These are phyloP conservation scores for Pelecanoides urinatrix DNA, from an alignment of 2,113 vertebrate genomes.

Conservation along the genomic window DNA sequence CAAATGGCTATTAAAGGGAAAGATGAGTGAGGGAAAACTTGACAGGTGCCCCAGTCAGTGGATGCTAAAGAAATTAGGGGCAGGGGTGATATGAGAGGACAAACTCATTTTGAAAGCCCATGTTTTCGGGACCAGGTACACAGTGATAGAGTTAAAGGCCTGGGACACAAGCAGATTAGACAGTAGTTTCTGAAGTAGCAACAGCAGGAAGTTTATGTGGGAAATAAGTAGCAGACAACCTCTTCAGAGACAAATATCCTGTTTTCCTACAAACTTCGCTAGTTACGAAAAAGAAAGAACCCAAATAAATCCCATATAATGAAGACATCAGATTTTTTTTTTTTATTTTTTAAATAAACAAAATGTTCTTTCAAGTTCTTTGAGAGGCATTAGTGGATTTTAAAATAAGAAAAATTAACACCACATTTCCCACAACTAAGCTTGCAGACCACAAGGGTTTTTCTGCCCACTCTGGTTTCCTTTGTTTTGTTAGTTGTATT, in stretches of 20 bases:
- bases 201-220: constrained; percentile 47
- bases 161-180: neutral
- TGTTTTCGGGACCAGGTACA: neutral
- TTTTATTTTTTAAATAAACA: constrained; percentile 34
- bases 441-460: constrained; percentile 20
- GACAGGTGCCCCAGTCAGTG: neutral
- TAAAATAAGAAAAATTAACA: constrained; percentile 57
- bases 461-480: constrained; percentile 38
- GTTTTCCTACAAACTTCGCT: constrained; percentile 43
- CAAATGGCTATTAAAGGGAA: neutral
- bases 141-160: neutral
- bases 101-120: neutral
- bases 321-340: neutral
- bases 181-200: constrained; percentile 22
- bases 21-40: neutral
- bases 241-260: constrained; percentile 47
- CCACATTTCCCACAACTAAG: constrained; percentile 51
- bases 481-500: constrained; percentile 37
- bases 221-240: constrained; percentile 48
- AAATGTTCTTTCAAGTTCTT: constrained; percentile 53
- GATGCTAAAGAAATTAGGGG: neutral
- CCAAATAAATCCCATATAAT: constrained; percentile 50
- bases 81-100: neutral
- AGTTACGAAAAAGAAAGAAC: constrained; percentile 44
- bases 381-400: constrained; percentile 27